A percentile compares a stretch with the other conserved stretches of the same genome.
Evolutionary conservation across 2,797 vertebrate genomes (phyloP).

Genomic region (Rhodeus uyekii): DNA sequence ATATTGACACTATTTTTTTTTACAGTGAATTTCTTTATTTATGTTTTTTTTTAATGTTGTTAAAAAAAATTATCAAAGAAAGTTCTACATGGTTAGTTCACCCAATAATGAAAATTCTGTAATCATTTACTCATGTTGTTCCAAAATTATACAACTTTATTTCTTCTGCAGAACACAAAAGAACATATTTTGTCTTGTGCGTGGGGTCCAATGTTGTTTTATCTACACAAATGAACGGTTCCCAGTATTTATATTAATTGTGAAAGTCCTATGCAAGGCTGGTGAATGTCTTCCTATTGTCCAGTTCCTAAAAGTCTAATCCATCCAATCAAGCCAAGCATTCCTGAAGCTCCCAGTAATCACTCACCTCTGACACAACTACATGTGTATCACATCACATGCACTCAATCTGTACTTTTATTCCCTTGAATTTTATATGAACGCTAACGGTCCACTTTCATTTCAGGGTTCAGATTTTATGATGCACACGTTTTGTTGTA

Average conservation of each 20-base stretch:
- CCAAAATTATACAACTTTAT: not conserved
- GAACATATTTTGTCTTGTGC: not conserved
- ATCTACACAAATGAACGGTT: not conserved
- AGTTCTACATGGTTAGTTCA: not conserved
- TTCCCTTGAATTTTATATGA: conserved; percentile 40
- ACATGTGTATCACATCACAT: conserved; percentile 54
- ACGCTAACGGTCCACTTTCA: conserved; percentile 4
- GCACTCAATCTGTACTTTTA: conserved; percentile 18
- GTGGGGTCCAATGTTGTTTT: not conserved
- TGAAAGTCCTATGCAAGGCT: not conserved
- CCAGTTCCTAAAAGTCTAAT: conserved; percentile 57
- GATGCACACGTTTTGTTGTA: conserved; percentile 42
- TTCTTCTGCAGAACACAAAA: not conserved
- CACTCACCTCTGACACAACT: conserved; percentile 53
- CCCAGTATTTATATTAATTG: not conserved
- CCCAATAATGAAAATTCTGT: not conserved
- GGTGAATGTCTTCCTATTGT: conserved; percentile 52
- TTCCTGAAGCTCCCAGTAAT: conserved; percentile 59
- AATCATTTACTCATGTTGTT: not conserved
- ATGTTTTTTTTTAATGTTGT: not conserved
- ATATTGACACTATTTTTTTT: not conserved
- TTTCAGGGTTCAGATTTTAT: conserved; percentile 43
- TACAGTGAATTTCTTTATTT: not conserved
- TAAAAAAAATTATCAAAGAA: not conserved
- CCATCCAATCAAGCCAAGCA: conserved; percentile 52